Conservation (phyloP, 2,888 invertebrate genomes). For the Xylota sylvarum region DNA sequence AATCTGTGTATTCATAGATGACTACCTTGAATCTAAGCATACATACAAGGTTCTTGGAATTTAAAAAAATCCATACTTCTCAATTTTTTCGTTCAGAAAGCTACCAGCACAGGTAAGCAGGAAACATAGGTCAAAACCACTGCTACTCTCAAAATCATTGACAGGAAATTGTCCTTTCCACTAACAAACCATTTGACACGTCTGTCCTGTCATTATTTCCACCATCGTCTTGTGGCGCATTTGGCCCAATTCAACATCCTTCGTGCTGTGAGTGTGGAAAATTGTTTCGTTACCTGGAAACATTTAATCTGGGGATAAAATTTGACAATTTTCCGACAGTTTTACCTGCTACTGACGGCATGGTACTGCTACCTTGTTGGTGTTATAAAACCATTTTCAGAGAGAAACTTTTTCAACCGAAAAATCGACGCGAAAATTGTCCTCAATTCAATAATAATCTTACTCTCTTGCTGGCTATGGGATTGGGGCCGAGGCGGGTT, state of each 20-base stretch:
- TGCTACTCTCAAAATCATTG: conserved; percentile 20
- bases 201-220: neutral
- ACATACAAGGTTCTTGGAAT: neutral
- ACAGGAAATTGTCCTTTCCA: conserved; percentile 34
- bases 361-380: neutral
- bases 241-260: conserved; percentile 8
- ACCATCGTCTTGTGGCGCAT: conserved; percentile 19
- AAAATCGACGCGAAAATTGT: conserved; percentile 72
- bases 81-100: neutral
- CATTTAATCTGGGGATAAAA: conserved; percentile 63
- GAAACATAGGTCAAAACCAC: conserved; percentile 3
- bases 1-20: neutral
- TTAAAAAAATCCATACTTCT: neutral
- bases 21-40: neutral
- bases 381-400: conserved; percentile 51
- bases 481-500: conserved; percentile 19
- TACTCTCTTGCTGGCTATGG: conserved; percentile 1
- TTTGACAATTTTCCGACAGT: conserved; percentile 51
- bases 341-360: conserved; percentile 7
- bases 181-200: conserved; percentile 1
- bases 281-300: conserved; percentile 68
- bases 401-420: conserved; percentile 60
- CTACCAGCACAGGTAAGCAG: conserved; percentile 2
- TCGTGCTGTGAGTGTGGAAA: conserved; percentile 27
- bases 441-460: conserved; percentile 72